Conservation (phyloP, 2,797 vertebrate species). For the Perodicticus potto region DNA sequence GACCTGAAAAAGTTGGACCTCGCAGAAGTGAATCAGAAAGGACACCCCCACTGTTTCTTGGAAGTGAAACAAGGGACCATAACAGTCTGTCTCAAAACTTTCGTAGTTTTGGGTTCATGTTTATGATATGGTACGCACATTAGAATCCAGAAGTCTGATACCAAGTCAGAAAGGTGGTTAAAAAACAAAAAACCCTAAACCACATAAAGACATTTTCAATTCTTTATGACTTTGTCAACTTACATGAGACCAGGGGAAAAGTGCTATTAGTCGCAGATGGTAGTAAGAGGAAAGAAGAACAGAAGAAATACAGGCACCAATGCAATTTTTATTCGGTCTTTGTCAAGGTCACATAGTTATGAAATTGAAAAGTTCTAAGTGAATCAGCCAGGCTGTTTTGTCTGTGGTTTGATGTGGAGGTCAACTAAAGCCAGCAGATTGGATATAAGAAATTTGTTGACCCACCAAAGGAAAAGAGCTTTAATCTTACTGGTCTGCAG, state of each 20-base stretch:
- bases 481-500: neutral
- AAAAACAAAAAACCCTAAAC: neutral
- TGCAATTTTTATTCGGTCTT: neutral
- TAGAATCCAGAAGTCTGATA: neutral
- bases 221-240: conserved; percentile 17
- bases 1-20: too few species aligned
- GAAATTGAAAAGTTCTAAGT: neutral
- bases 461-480: neutral
- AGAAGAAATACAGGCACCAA: neutral
- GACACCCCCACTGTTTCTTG: too few species aligned
- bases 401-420: conserved; percentile 3
- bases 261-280: neutral
- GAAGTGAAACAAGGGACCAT: too few species aligned
- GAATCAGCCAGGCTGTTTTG: neutral
- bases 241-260: neutral
- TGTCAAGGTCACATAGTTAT: conserved; percentile 41
- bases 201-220: neutral
- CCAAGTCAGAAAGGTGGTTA: neutral
- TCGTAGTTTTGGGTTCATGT: too few species aligned
- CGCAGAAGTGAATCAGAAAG: too few species aligned
- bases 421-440: neutral
- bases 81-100: too few species aligned
- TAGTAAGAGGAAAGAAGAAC: neutral
- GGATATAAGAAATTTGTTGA: neutral
- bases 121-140: neutral